phyloP scores from a whole-genome alignment of 23 tunicate genomes.

The Trididemnum miniatum region DNA sequence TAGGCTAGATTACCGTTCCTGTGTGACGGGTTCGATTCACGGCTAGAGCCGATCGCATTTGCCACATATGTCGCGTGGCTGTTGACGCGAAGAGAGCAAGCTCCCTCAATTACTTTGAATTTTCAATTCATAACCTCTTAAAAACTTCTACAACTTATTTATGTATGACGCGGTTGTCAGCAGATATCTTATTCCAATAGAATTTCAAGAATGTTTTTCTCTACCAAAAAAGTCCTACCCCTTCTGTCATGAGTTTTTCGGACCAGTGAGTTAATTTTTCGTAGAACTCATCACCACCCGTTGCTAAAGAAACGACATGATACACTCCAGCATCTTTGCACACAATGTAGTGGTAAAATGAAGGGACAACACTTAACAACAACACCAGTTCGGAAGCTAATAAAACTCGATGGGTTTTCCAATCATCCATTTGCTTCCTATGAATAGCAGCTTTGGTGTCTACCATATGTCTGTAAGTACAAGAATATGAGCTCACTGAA shows the following conservation, averaged over 20 bases:
- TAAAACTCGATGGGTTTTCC: slow-evolving; percentile 62
- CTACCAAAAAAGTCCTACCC: too few species aligned
- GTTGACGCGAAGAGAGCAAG: too few species aligned
- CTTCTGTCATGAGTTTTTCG: not conserved
- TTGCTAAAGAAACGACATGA: slow-evolving; percentile 46
- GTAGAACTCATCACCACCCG: slow-evolving; percentile 47
- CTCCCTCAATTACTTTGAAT: too few species aligned
- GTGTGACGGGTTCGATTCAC: too few species aligned
- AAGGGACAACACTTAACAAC: slow-evolving; percentile 79
- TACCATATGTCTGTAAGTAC: not conserved
- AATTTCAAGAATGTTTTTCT: too few species aligned
- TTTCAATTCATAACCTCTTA: too few species aligned
- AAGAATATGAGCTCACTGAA: not conserved
- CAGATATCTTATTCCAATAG: too few species aligned
- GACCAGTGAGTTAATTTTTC: slow-evolving; percentile 2
- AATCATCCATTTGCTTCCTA: not conserved
- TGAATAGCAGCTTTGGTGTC: not conserved
- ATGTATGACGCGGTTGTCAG: too few species aligned
- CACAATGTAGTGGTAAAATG: slow-evolving; percentile 65
- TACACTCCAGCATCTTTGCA: slow-evolving; percentile 34
- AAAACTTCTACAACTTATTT: too few species aligned
- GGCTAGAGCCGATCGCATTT: too few species aligned
- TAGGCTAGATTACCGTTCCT: too few species aligned
- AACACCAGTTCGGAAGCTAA: slow-evolving; percentile 77
- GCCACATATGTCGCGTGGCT: too few species aligned